phyloP scores from a whole-genome alignment of 2,888 invertebrate species.

The Carcina quercana region DNA sequence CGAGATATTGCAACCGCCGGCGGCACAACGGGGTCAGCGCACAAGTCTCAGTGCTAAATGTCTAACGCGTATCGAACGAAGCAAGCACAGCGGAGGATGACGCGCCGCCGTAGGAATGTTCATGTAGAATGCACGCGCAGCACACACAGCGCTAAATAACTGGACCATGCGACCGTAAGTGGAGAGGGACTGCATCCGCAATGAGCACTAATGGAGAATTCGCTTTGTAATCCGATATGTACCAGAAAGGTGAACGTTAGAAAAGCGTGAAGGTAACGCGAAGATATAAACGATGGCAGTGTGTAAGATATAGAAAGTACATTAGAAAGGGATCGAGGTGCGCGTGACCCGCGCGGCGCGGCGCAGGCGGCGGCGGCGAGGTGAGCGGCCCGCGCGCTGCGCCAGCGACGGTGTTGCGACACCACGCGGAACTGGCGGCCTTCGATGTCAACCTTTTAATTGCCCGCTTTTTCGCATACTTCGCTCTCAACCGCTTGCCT shows the following conservation, averaged over 20 bases:
- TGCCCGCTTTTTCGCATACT: constrained; percentile 44
- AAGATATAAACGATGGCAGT: constrained; percentile 31
- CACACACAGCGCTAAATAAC: constrained; percentile 37
- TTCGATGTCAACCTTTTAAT: constrained; percentile 68
- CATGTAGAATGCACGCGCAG: constrained; percentile 55
- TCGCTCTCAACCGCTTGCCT: too few relatives aligned
- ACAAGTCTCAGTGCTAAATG: constrained; percentile 33
- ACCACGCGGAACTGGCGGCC: constrained; percentile 61
- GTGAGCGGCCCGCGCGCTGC: constrained; percentile 44
- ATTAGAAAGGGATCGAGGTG: constrained; percentile 72
- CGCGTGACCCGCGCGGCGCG: constrained; percentile 63
- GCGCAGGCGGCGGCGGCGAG: constrained; percentile 44
- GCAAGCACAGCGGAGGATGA: constrained; percentile 52
- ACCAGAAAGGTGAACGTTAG: constrained; percentile 34
- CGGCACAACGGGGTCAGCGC: constrained; percentile 21
- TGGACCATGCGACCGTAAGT: constrained; percentile 33
- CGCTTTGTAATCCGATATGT: constrained; percentile 36
- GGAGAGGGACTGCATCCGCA: constrained; percentile 33
- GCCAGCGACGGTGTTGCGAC: constrained; percentile 40
- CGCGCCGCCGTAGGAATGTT: constrained; percentile 58
- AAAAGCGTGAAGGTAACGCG: constrained; percentile 48
- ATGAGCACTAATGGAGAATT: constrained; percentile 25
- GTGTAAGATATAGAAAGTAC: constrained; percentile 65
- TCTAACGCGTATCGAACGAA: constrained; percentile 44
- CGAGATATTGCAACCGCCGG: too few relatives aligned